Evolutionary conservation across 2,888 invertebrate genomes (phyloP).

Genomic region (Pachycephus smyrnensis): DNA sequence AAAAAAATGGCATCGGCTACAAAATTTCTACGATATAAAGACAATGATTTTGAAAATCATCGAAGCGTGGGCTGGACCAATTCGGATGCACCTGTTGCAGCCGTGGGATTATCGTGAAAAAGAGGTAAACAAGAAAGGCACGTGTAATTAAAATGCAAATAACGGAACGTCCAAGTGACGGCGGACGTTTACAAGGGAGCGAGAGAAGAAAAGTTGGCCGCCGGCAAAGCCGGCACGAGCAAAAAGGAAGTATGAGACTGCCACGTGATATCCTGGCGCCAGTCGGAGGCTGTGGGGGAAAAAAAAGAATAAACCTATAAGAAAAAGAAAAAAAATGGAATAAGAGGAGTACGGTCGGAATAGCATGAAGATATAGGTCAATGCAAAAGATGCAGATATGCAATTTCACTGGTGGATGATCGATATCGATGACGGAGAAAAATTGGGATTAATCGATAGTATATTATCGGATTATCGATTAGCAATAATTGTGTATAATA

Average conservation of each 20-base stretch:
- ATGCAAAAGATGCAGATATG: neutral
- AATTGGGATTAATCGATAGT: neutral
- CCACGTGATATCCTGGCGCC: conserved; percentile 34
- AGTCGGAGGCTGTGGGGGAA: conserved; percentile 33
- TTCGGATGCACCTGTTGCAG: neutral
- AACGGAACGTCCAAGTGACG: neutral
- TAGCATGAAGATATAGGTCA: neutral
- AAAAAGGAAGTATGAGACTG: neutral
- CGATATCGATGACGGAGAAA: neutral
- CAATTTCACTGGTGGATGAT: neutral
- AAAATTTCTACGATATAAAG: no score
- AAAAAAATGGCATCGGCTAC: neutral
- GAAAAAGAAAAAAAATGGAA: neutral
- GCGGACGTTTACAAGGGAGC: neutral
- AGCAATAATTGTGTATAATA: no score
- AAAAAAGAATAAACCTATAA: conserved; percentile 22
- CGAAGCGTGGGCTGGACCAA: neutral
- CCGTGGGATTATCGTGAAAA: neutral
- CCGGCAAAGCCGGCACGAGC: neutral
- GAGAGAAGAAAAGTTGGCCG: conserved; percentile 1
- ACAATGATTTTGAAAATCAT: neutral
- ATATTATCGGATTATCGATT: no score
- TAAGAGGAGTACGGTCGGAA: neutral
- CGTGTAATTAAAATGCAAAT: neutral
- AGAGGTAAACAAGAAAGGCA: neutral